Conservation (phyloP, 2,888 invertebrate species). For the Micoletzkya japonica region DNA sequence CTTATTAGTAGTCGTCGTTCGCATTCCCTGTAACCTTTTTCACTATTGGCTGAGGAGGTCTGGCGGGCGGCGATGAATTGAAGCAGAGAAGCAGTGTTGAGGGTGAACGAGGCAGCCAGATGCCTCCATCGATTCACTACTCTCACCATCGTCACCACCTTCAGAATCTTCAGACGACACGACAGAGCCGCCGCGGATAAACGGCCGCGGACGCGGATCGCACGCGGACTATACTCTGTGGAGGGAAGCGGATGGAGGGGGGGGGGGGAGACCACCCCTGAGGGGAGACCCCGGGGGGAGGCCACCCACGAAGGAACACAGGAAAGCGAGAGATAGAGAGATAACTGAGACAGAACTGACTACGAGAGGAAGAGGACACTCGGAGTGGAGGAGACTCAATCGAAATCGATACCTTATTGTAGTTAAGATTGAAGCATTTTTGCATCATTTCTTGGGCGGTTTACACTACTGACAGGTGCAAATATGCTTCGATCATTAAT, state of each 20-base stretch:
- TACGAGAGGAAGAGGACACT: conserved; percentile 5
- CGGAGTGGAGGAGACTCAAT: conserved; percentile 7
- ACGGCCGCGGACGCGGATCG: conserved; percentile 44
- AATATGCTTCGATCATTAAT: background rate
- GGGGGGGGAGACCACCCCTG: conserved; percentile 45
- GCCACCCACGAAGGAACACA: background rate
- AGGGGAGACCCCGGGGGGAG: conserved; percentile 35
- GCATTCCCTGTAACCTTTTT: background rate
- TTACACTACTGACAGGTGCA: background rate
- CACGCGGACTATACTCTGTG: conserved; percentile 27
- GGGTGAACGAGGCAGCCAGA: conserved; percentile 42
- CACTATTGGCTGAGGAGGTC: background rate
- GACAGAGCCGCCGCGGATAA: conserved; percentile 48
- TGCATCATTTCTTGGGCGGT: background rate
- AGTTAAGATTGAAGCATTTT: background rate
- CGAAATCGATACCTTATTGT: too few species aligned
- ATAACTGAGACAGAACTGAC: background rate
- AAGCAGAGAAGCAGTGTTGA: conserved; percentile 42
- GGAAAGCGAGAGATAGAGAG: conserved; percentile 7
- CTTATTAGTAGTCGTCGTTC: background rate
- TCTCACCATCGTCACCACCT: conserved; percentile 61
- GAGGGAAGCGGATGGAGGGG: conserved; percentile 34
- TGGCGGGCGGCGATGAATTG: conserved; percentile 35
- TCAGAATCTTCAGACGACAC: conserved; percentile 56
- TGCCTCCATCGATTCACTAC: conserved; percentile 57